phyloP scores from a whole-genome alignment of 2,888 invertebrate species.

The Epirrhoe tristata region DNA sequence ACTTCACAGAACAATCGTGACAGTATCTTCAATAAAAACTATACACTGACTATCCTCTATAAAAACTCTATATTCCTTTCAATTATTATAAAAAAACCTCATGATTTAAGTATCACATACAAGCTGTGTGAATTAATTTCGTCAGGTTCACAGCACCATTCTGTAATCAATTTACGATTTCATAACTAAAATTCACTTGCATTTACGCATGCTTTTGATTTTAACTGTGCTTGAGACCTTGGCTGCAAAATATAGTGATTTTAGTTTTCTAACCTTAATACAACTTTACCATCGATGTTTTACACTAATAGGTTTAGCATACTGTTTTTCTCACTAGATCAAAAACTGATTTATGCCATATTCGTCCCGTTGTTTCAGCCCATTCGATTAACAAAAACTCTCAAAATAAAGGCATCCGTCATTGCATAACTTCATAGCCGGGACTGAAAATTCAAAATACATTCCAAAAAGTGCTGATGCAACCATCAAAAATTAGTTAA shows the following conservation, averaged over 20 bases:
- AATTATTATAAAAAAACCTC: neutral
- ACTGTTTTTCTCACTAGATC: too few species aligned
- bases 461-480: too few species aligned
- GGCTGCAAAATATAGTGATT: slow-evolving; percentile 36
- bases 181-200: slow-evolving; percentile 51
- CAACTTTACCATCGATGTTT: too few species aligned
- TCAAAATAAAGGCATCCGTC: too few species aligned
- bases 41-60: neutral
- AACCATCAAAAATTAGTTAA: neutral
- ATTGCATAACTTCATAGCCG: too few species aligned
- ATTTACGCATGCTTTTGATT: slow-evolving; percentile 57
- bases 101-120: slow-evolving; percentile 8
- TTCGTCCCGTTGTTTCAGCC: neutral
- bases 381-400: too few species aligned
- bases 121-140: slow-evolving; percentile 39
- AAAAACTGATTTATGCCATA: too few species aligned
- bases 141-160: slow-evolving; percentile 48
- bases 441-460: too few species aligned
- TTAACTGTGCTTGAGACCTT: slow-evolving; percentile 61
- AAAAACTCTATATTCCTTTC: too few species aligned
- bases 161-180: slow-evolving; percentile 55
- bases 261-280: slow-evolving; percentile 1
- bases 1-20: too few species aligned
- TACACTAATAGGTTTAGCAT: neutral
- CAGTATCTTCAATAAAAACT: neutral